Conservation (phyloP, 2,888 invertebrate species). For the Macrophya annulata region DNA sequence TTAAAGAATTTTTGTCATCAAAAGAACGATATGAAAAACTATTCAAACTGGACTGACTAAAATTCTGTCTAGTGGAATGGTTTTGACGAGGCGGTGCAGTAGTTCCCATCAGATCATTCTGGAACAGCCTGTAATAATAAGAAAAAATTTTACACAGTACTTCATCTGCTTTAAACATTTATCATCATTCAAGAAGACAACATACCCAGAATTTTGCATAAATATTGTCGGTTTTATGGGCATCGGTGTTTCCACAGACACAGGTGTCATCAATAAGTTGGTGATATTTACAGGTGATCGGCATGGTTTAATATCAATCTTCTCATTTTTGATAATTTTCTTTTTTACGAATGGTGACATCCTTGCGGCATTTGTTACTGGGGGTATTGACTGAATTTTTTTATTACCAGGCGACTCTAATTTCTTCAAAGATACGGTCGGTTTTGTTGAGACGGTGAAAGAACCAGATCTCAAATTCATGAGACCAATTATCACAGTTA, state of each 20-base stretch:
- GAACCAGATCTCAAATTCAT: slow-evolving; percentile 48
- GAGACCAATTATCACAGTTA: slow-evolving; percentile 66
- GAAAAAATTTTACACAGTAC: not conserved
- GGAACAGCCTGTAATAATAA: slow-evolving; percentile 57
- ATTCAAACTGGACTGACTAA: slow-evolving; percentile 4
- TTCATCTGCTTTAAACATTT: not conserved
- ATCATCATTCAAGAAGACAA: not conserved
- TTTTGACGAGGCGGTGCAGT: not conserved
- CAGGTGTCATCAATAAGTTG: slow-evolving; percentile 61
- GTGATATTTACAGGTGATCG: slow-evolving; percentile 67
- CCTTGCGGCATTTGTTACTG: slow-evolving; percentile 45
- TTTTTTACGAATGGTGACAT: slow-evolving; percentile 51
- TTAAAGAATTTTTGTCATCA: slow-evolving; percentile 71
- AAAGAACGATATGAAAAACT: slow-evolving; percentile 38
- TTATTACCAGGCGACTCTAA: slow-evolving; percentile 66
- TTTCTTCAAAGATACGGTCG: slow-evolving; percentile 73
- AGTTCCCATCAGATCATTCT: slow-evolving; percentile 45
- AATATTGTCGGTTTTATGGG: slow-evolving; percentile 62
- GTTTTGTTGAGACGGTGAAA: slow-evolving; percentile 56
- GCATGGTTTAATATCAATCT: slow-evolving; percentile 46
- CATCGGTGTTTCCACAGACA: slow-evolving; percentile 62
- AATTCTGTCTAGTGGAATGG: not conserved
- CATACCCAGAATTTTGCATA: slow-evolving; percentile 58
- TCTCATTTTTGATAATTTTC: slow-evolving; percentile 44
- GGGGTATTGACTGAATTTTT: slow-evolving; percentile 48